Evolutionary conservation across 1,140 invertebrate species (phyloP), one percentile per base, ranked within the genome.

Genomic region (Latrodectus geometricus): DNA sequence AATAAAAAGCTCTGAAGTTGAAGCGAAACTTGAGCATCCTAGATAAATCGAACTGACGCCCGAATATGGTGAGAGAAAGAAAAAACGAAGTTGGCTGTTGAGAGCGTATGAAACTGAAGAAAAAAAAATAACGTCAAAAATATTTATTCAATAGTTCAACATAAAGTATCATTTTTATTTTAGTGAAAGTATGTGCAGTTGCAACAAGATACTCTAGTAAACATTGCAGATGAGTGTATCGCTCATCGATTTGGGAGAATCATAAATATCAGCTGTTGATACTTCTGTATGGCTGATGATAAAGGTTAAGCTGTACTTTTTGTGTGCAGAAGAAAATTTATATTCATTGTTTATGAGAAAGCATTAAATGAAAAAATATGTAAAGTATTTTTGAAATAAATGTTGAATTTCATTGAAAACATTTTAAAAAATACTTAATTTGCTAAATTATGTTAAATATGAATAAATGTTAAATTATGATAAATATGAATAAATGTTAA

Each of bases 41-140:
- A 74, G 73, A 74, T 74, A 74, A 74, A 74, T 74, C 73, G 73
- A 74, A 74, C 48, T 49, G 73, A 74, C 73, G 49, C n/a, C 69
- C 2, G 35, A 35, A 35, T 35, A 35, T 35, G 35, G 35, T 35
- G 15, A 15, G 73, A 50, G 20, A 15, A 23, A 74, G 20, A 52
- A 52, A n/a, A n/a, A 49, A 52, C 73, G 50, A 52, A 74, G 73
- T 35, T 52, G 12, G 73, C 48, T 21, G 68, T 21, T 11, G 68
- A n/a, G 20, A 21, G n/a, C 50, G 20, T 20, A 17, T 9, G 35
- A 74, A 23, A 52, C 7, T n/a, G 21, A 50, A n/a, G 50, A 50
- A 74, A 35, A 12, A 20, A 74, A 74, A 74, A 17, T 48, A 52
- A 20, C 49, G 48, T 5, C 35, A 17, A 48, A 21, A 50, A 50